Evolutionary conservation across 2,113 vertebrate species (phyloP).

Genomic region (Procavia capensis): DNA sequence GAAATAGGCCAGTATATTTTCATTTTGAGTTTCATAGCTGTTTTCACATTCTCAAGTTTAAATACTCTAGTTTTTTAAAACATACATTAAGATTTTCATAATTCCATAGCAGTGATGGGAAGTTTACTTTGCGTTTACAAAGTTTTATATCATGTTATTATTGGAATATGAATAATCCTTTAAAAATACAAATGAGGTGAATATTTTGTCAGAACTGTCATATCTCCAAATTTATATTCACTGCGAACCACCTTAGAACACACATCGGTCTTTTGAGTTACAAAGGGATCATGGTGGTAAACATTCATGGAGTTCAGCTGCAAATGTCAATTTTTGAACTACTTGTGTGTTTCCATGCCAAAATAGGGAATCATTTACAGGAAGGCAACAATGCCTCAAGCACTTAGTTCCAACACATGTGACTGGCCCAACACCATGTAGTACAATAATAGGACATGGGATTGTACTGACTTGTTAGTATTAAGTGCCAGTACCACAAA

Average conservation of each 20-base stretch:
- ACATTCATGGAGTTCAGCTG: neutral
- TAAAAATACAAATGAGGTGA: neutral
- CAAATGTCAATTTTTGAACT: neutral
- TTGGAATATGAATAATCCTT: neutral
- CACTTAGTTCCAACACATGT: neutral
- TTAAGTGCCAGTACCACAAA: neutral
- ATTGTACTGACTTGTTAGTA: neutral
- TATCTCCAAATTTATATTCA: neutral
- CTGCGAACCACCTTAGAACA: neutral
- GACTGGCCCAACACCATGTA: neutral
- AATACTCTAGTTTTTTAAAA: neutral
- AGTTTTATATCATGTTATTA: neutral
- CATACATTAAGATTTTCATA: neutral
- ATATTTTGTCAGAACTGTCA: neutral
- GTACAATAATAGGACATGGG: neutral
- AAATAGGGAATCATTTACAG: neutral
- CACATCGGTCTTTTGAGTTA: neutral
- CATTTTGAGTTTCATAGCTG: neutral
- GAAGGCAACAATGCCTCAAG: neutral
- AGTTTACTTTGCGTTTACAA: slow-evolving; percentile 25
- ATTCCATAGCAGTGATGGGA: neutral
- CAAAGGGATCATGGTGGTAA: neutral
- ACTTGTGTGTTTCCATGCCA: neutral
- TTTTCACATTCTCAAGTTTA: neutral
- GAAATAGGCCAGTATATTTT: neutral